These are phyloP conservation scores for Amorpha juglandis DNA, from an alignment of 2,888 invertebrate genomes.

Conservation along the genomic window DNA sequence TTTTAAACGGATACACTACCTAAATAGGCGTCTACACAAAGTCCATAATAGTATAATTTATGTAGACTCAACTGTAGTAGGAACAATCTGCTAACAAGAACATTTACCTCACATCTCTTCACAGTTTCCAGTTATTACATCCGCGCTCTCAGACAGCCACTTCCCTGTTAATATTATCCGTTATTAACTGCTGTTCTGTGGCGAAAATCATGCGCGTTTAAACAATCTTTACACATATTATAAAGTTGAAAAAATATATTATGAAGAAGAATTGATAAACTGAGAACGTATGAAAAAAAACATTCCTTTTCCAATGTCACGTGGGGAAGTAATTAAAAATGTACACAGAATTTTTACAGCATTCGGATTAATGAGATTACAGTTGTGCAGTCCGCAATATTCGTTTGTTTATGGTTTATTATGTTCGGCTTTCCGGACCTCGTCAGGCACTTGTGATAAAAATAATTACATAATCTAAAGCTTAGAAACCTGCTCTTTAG, in stretches of 20 bases:
- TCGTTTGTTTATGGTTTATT: too few species aligned
- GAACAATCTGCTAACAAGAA: slow-evolving; percentile 11
- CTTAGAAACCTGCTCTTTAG: too few species aligned
- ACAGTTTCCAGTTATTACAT: slow-evolving; percentile 24
- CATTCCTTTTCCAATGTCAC: too few species aligned
- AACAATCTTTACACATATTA: not conserved
- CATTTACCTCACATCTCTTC: slow-evolving; percentile 17
- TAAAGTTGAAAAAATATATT: not conserved
- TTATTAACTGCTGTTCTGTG: not conserved
- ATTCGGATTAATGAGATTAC: too few species aligned
- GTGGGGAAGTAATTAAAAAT: too few species aligned
- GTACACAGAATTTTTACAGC: too few species aligned
- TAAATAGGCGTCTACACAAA: not conserved
- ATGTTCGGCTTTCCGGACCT: too few species aligned
- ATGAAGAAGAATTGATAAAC: too few species aligned
- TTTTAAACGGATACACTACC: not conserved
- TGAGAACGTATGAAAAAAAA: too few species aligned
- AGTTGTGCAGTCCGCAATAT: too few species aligned
- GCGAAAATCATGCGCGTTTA: slow-evolving; percentile 1
- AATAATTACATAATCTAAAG: too few species aligned
- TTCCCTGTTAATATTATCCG: slow-evolving; percentile 25
- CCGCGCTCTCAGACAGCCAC: slow-evolving; percentile 26
- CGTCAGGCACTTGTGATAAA: too few species aligned
- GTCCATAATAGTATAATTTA: slow-evolving; percentile 13
- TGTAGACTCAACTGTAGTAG: not conserved